Conservation (phyloP, 2,113 vertebrate genomes). For the Cheirogaleus medius region DNA sequence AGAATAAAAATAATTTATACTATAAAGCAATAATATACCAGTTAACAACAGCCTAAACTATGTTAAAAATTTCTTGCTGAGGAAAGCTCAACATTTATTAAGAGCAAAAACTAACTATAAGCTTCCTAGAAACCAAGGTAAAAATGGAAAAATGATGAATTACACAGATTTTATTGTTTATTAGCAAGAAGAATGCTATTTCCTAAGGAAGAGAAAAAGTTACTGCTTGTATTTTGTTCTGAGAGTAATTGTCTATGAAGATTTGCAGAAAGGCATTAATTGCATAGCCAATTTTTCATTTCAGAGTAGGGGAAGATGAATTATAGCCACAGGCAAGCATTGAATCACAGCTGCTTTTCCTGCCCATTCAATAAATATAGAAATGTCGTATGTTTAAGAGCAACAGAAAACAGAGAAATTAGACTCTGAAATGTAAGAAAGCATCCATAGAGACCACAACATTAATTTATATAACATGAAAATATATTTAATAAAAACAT, state of each 20-base stretch:
- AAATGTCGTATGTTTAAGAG: background rate
- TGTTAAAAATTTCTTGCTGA: background rate
- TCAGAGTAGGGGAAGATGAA: background rate
- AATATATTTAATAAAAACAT: background rate
- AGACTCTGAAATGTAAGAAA: background rate
- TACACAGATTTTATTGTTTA: background rate
- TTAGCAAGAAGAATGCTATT: background rate
- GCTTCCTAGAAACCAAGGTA: background rate
- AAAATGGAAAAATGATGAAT: background rate
- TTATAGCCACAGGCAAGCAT: background rate
- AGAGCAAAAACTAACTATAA: background rate
- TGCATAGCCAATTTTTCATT: background rate
- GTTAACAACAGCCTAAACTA: background rate
- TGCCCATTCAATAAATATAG: background rate
- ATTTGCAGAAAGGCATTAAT: background rate
- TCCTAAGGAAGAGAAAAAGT: background rate
- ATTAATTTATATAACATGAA: background rate
- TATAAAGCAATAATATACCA: background rate
- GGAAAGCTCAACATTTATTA: background rate
- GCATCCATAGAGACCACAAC: background rate
- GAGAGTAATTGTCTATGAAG: background rate
- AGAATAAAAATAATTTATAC: background rate
- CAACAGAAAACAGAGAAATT: background rate
- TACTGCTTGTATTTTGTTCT: background rate
- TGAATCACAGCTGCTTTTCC: background rate